Evolutionary conservation across 2,113 vertebrate genomes (phyloP).

Genomic region (Cyphomyrus discorhynchus): DNA sequence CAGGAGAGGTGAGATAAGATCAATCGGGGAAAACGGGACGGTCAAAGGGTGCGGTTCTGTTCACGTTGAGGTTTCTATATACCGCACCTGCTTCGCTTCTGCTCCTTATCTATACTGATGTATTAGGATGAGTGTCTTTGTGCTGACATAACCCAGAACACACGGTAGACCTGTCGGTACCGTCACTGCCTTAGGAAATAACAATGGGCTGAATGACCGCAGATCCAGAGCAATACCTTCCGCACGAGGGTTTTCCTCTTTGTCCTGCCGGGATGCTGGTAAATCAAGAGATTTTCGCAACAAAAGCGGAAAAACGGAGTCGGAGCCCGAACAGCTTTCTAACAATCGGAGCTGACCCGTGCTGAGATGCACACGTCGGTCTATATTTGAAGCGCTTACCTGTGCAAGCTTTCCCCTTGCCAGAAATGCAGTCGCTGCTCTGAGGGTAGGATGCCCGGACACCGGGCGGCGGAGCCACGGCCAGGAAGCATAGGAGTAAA

Average conservation of each 20-base stretch:
- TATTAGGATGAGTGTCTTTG: neutral
- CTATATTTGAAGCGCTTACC: slow-evolving; percentile 42
- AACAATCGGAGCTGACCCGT: neutral
- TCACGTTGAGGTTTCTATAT: neutral
- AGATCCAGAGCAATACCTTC: neutral
- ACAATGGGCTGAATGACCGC: neutral
- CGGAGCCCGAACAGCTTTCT: neutral
- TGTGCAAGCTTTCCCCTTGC: slow-evolving; percentile 66
- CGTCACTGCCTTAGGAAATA: neutral
- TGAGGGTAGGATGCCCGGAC: slow-evolving; percentile 56
- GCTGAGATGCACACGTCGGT: neutral
- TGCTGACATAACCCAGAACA: neutral
- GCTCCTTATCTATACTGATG: neutral
- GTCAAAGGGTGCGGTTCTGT: slow-evolving; percentile 22
- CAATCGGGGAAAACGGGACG: neutral
- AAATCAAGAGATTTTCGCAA: neutral
- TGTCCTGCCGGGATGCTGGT: slow-evolving; percentile 8
- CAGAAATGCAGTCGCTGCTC: slow-evolving; percentile 58
- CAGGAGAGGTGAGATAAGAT: neutral
- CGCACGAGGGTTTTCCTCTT: slow-evolving; percentile 13
- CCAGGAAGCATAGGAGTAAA: slow-evolving; percentile 49
- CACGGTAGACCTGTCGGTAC: neutral
- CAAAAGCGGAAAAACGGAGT: neutral
- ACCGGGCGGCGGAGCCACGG: slow-evolving; percentile 48
- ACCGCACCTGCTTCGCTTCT: slow-evolving; percentile 17